Evolutionary conservation across 2,888 invertebrate genomes (phyloP), one percentile per base, ranked within the genome.

Genomic region (Nomada fucata): DNA sequence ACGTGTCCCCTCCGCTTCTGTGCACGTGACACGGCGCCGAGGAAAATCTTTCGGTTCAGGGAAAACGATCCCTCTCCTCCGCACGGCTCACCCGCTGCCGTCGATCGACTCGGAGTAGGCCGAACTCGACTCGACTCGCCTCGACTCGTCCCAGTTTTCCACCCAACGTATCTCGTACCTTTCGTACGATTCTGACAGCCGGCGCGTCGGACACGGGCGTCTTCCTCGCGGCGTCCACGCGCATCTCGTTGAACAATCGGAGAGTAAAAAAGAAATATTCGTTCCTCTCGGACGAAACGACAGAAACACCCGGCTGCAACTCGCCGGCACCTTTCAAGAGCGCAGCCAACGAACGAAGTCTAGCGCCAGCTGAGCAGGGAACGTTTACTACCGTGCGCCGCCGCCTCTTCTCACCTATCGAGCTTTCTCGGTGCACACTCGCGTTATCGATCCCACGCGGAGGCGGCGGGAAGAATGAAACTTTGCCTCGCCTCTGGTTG

Each of bases 111-210:
- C 7, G 18, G 11, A 55, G 55, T 23, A 57, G 20, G 29, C 29
- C 29, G 29, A 29, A 23, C n/a, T n/a, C n/a, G n/a, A n/a, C n/a
- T 13, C 44, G 23, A 47, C 4, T 20, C 23, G 23, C 0, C 13
- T 10, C 20, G 26, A 23, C 26, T 29, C 36, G 55, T 42, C 26
- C 36, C 53, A 67, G 26, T 67, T 61, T 67, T 53, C 15, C 47
- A 20, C 15, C 11, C 10, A 11, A 18, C 11, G 2, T 9, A n/a
- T n/a, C 2, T 42, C 76, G 83, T 87, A 90, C 88, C 91, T 91
- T 89, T 76, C 85, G 86, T 69, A 89, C 87, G 85, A 91, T 86
- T 80, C 82, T 85, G 80, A 91, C 84, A 71, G 77, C 77, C 77
- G 89, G 89, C 89, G 88, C 90, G 47, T 15, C 15, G 47, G 47